These are phyloP conservation scores for Rattus rattus DNA, from an alignment of 2,113 vertebrate species.

Conservation along the genomic window DNA sequence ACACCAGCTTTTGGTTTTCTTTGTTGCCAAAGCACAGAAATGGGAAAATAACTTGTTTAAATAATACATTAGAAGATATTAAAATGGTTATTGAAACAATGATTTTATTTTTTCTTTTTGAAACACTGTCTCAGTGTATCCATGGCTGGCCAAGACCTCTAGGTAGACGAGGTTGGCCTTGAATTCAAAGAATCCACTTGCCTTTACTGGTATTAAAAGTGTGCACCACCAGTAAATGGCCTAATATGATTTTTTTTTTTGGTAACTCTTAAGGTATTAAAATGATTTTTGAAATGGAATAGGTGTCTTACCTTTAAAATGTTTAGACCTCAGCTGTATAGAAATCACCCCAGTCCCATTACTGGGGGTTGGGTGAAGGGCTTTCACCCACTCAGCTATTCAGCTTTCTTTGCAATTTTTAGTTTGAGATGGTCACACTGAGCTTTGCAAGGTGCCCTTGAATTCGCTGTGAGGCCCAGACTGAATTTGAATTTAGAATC, in stretches of 20 bases:
- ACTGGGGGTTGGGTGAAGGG: no score
- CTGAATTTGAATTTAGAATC: neutral
- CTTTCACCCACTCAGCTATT: neutral
- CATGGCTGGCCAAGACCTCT: neutral
- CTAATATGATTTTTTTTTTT: conserved; percentile 34
- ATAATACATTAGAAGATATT: conserved; percentile 34
- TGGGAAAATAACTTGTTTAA: conserved; percentile 69
- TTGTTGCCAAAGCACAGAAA: conserved; percentile 49
- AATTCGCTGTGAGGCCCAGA: neutral
- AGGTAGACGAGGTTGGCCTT: neutral
- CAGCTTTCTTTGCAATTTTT: neutral
- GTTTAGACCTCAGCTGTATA: neutral
- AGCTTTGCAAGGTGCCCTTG: neutral
- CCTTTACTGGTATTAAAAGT: neutral
- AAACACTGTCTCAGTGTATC: neutral
- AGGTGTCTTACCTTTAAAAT: conserved; percentile 48
- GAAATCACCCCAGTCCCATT: neutral
- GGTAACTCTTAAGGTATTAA: conserved; percentile 18
- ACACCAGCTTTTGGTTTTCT: neutral
- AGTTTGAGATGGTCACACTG: neutral
- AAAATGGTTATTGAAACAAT: conserved; percentile 41
- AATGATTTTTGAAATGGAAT: conserved; percentile 48
- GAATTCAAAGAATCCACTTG: neutral
- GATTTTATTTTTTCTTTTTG: neutral
- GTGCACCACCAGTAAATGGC: neutral